phyloP scores from a whole-genome alignment of 1,140 invertebrate species.

The Idris sp. region DNA sequence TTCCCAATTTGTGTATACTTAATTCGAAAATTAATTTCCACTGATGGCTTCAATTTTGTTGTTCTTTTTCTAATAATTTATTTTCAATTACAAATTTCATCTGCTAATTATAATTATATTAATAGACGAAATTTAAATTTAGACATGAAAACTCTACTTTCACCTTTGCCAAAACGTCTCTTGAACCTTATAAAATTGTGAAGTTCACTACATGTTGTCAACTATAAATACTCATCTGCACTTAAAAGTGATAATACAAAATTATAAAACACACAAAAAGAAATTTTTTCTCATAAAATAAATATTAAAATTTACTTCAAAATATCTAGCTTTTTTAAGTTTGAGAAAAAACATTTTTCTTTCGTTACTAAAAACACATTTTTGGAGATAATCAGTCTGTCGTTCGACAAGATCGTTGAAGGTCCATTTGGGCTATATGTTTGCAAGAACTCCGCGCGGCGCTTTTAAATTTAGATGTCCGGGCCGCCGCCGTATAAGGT shows the following conservation, averaged over 20 bases:
- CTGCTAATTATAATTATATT: not conserved
- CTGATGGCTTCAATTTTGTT: too few species aligned
- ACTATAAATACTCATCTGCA: conserved; percentile 30
- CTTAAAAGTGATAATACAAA: too few species aligned
- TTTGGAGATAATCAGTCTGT: conserved; percentile 8
- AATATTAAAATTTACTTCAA: too few species aligned
- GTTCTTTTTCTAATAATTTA: too few species aligned
- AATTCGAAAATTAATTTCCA: not conserved
- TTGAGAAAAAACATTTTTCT: too few species aligned
- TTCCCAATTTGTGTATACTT: not conserved
- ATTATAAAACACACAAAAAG: too few species aligned
- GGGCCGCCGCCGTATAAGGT: conserved; percentile 78
- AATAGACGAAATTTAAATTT: not conserved
- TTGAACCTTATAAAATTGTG: conserved; percentile 12
- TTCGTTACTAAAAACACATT: conserved; percentile 15
- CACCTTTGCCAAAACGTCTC: conserved; percentile 14
- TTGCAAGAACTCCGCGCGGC: conserved; percentile 46
- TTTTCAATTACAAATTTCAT: not conserved
- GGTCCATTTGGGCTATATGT: conserved; percentile 3
- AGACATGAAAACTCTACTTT: not conserved
- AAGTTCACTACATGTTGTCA: conserved; percentile 8
- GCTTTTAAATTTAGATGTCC: conserved; percentile 78
- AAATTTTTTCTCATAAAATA: too few species aligned
- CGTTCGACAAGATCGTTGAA: not conserved
- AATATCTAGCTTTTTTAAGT: too few species aligned